These are phyloP conservation scores for Apostichopus californicus DNA, from an alignment of 35 echinoderm and acorn worm species.

Conservation along the genomic window DNA sequence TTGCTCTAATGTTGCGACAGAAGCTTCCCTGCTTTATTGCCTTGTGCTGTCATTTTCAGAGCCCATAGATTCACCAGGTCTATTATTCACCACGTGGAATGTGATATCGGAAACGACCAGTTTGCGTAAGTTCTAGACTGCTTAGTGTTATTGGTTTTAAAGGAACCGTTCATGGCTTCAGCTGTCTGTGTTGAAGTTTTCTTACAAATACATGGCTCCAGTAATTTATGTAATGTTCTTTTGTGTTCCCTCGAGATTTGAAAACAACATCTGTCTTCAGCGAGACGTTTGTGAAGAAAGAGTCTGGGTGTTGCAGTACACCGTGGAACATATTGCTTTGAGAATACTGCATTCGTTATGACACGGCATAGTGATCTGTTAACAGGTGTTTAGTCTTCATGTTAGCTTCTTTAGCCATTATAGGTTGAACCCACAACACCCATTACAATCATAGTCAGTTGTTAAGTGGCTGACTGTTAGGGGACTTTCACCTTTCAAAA, in stretches of 20 bases:
- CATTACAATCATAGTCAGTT: background rate
- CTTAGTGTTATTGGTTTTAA: conserved; percentile 52
- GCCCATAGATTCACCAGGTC: conserved; percentile 34
- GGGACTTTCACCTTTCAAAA: background rate
- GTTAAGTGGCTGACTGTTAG: no score
- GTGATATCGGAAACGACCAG: conserved; percentile 30
- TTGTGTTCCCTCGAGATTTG: no score
- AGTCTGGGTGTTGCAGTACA: background rate
- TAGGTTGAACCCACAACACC: background rate
- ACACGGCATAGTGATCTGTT: background rate
- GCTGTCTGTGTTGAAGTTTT: conserved; percentile 49
- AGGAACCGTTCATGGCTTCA: conserved; percentile 52
- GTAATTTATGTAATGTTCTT: no score
- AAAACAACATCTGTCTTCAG: background rate
- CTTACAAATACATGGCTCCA: no score
- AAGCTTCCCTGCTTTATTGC: no score
- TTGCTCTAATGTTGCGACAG: no score
- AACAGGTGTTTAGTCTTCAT: background rate
- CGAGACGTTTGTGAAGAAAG: background rate
- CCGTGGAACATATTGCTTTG: background rate
- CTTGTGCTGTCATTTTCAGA: no score
- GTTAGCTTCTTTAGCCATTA: background rate
- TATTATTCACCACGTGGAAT: conserved; percentile 57
- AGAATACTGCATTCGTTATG: background rate
- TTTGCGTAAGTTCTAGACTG: conserved; percentile 45